Evolutionary conservation across 2,888 invertebrate genomes (phyloP).

Genomic region (Alloscopus bannaensis): DNA sequence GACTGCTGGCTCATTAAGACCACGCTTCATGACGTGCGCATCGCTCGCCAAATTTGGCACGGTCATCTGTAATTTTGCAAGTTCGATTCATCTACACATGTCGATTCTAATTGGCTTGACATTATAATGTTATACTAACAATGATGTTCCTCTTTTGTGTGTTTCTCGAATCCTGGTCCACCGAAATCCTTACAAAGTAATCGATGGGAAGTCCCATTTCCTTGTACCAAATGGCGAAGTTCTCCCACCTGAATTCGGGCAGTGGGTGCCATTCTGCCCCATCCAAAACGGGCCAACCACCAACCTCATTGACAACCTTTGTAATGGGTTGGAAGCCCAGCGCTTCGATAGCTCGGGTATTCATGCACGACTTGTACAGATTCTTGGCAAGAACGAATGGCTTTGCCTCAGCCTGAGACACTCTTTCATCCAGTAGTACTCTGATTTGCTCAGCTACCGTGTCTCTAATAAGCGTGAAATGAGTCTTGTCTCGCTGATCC

Average conservation of each 20-base stretch:
- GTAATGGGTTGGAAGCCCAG: constrained; percentile 75
- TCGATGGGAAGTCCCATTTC: constrained; percentile 88
- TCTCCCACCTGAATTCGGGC: constrained; percentile 84
- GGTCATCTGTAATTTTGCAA: constrained; percentile 81
- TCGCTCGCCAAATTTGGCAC: constrained; percentile 86
- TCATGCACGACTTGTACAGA: constrained; percentile 90
- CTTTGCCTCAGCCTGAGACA: constrained; percentile 78
- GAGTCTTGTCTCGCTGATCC: constrained; percentile 86
- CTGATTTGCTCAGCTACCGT: constrained; percentile 84
- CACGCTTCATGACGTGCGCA: constrained; percentile 90
- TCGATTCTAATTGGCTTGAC: no score
- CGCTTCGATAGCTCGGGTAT: constrained; percentile 80
- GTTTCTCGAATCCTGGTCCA: constrained; percentile 91
- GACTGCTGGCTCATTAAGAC: constrained; percentile 87
- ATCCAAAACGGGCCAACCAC: constrained; percentile 77
- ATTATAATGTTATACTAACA: no score
- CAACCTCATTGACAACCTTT: constrained; percentile 76
- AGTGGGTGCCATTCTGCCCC: constrained; percentile 74
- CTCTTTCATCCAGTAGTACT: constrained; percentile 80
- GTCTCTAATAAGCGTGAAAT: constrained; percentile 83
- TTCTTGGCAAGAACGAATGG: constrained; percentile 82
- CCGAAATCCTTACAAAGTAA: constrained; percentile 91
- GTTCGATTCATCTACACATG: not conserved
- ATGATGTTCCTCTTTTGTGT: constrained; percentile 88
- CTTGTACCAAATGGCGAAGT: constrained; percentile 88